Base-by-base conservation (phyloP, 2,888 invertebrate species). In the Acleris holmiana region DNA sequence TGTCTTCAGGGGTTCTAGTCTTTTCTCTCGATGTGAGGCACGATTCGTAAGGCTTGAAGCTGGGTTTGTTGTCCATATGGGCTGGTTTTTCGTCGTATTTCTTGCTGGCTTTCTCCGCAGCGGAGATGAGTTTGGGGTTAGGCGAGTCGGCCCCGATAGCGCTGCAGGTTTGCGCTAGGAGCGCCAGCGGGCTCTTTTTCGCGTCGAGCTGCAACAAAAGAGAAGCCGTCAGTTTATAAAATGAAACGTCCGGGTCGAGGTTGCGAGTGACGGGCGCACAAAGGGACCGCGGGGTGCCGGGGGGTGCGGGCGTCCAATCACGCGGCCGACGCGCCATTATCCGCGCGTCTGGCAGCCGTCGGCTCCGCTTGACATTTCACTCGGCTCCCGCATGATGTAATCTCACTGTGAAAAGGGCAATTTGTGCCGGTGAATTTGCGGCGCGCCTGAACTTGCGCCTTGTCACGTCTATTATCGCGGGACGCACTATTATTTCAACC, bases 161-260 rank as follows among this genome's bases (percentile, higher is more conserved):
- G 86, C 98, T 99, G 94, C 99, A 99, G 61, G 99, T 99, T 89
- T 99, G 98, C 59, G 99, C 99, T 77, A 99, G 93, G 68, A 99
- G 93, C 55, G 99, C 99, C 87, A 99, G 93, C 18, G 99, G 99
- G 93, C 98, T 98, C 93, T 99, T 98, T 94, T 98, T 99, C 72
- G 98, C 98, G 93, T 99, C 99, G 95, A 98, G 94, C 99, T 99
- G 96, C 73, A 96, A 96, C 87, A 91, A 93, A 86, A 48, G 93
- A 86, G 81, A 88, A 70, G 69, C 66, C 51, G 66, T 71, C 68
- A 76, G 84, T 89, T 86, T 87, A 90, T 88, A 87, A 88, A 91
- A 91, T 91, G 88, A 90, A 91, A 91, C 83, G 88, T 89, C 89
- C 88, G 85, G 86, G 84, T 83, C 80, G 86, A 83, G 86, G 88